Conservation (phyloP, 2,888 invertebrate genomes). For the Phyllotreta striolata region DNA sequence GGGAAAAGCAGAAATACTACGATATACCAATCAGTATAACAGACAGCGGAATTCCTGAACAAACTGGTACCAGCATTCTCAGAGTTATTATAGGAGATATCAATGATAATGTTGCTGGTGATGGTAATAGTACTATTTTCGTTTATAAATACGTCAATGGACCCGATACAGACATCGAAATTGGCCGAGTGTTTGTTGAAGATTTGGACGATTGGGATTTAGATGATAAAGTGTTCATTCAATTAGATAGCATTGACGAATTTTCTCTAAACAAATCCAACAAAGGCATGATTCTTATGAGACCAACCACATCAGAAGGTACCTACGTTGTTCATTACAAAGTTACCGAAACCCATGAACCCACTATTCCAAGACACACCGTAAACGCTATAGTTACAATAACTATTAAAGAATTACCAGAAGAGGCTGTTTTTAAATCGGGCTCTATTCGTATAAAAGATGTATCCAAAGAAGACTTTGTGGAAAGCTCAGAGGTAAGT, state of each 20-base stretch:
- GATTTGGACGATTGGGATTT: slow-evolving; percentile 98
- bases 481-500: slow-evolving; percentile 65
- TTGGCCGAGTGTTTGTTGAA: slow-evolving; percentile 92
- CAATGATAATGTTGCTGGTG: slow-evolving; percentile 91
- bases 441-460: slow-evolving; percentile 89
- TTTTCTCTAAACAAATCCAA: slow-evolving; percentile 75
- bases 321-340: slow-evolving; percentile 78
- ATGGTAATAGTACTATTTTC: slow-evolving; percentile 89
- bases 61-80: slow-evolving; percentile 83
- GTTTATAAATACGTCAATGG: slow-evolving; percentile 92
- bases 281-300: slow-evolving; percentile 90
- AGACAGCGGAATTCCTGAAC: slow-evolving; percentile 78
- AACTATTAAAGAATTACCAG: slow-evolving; percentile 85
- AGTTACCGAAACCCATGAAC: slow-evolving; percentile 74
- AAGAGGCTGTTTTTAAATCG: slow-evolving; percentile 91
- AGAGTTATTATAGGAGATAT: slow-evolving; percentile 92
- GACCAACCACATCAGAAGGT: slow-evolving; percentile 76
- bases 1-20: slow-evolving; percentile 88
- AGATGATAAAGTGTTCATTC: slow-evolving; percentile 83
- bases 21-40: slow-evolving; percentile 87
- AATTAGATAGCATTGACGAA: slow-evolving; percentile 66
- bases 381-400: slow-evolving; percentile 89
- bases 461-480: slow-evolving; percentile 86
- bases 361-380: slow-evolving; percentile 68
- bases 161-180: slow-evolving; percentile 79